Percentiles rank a stretch among this genome's conserved stretches.
Evolutionary conservation across 2,888 invertebrate genomes (phyloP).

Genomic region (Mythimna vitellina): DNA sequence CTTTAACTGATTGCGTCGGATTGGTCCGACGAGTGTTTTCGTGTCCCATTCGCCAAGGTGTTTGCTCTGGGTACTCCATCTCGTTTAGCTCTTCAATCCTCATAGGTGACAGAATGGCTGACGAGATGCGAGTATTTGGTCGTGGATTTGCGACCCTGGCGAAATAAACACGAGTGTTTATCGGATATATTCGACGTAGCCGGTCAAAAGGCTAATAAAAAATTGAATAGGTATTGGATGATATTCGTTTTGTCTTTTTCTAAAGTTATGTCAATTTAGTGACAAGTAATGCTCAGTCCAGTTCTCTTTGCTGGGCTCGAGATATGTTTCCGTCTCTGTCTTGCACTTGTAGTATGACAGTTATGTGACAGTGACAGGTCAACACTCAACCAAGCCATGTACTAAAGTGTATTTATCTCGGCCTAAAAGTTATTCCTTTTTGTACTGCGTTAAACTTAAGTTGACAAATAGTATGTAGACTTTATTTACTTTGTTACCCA

Average conservation of each 20-base stretch:
- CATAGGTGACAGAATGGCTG: too few species aligned
- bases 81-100: too few species aligned
- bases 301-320: neutral
- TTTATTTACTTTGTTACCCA: conserved; percentile 66
- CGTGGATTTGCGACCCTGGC: too few species aligned
- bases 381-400: neutral
- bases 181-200: too few species aligned
- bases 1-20: too few species aligned
- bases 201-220: too few species aligned
- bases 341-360: neutral
- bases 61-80: too few species aligned
- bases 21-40: too few species aligned
- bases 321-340: neutral
- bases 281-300: too few species aligned
- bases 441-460: conserved; percentile 68
- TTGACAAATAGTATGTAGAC: conserved; percentile 62
- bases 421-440: conserved; percentile 65
- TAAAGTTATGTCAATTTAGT: neutral
- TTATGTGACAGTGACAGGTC: neutral
- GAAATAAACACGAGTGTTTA: too few species aligned
- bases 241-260: neutral
- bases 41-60: too few species aligned
- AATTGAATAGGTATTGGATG: neutral
- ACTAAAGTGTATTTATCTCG: conserved; percentile 24
- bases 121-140: too few species aligned